Base-by-base conservation (phyloP, 1,140 invertebrate species). In the Bursaphelenchus mucronatus region DNA sequence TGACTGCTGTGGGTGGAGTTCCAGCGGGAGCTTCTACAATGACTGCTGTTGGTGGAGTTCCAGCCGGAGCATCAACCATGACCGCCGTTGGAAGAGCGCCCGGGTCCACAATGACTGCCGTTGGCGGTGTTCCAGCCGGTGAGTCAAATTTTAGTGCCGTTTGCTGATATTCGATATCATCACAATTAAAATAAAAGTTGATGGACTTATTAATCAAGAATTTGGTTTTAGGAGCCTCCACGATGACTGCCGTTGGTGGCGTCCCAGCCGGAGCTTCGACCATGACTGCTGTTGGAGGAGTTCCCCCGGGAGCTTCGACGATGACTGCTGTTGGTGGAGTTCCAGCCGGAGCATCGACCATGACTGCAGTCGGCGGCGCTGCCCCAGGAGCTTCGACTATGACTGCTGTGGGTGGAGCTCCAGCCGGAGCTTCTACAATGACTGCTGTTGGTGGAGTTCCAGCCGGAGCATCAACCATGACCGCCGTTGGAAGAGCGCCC, bases 291-390 rank as follows among this genome's bases (percentile, higher is more conserved):
- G 39, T 61, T 41, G 62, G 54, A 15, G 51, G n/a, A 17, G 49
- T 44, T 4, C 39, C 61, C 39, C 3, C 5, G 1, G 61, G 61
- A 54, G 41, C 61, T 10, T 61, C 54, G n/a, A 63, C 61, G 2
- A 63, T 63, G 61, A 63, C 49, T n/a, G 61, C 61, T 13, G 49
- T 63, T 11, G 61, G 61, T n/a, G 61, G 61, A 41, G 49, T 17
- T 1, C 51, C 61, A 17, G 49, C 49, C 49, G 30, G 30, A 30
- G 5, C 49, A 1, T 50, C 49, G 1, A 50, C 49, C 5, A 50
- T 50, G 49, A 50, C 49, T 17, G 49, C 49, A 3, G 49, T 50
- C 5, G 49, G 49, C 49, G 49, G 49, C 1, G 49, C 5, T 3
- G 1, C 49, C 1, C 1, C 5, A 3, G 49, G 49, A 17, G 1